phyloP scores from a whole-genome alignment of 2,113 vertebrate species.

The Nettapus auritus region DNA sequence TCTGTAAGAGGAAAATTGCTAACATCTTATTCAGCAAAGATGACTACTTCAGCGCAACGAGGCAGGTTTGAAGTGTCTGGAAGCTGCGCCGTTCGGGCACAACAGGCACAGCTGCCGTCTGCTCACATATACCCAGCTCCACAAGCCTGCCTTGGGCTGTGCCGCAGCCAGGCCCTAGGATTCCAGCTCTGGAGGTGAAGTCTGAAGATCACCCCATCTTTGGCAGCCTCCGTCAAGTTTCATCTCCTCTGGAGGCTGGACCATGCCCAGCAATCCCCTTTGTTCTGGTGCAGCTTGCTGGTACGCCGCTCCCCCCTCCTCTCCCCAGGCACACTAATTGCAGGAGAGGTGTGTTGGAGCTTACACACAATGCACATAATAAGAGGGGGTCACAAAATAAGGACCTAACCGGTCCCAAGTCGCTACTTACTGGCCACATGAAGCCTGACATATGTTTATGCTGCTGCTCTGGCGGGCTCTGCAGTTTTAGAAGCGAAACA shows the following conservation, averaged over 20 bases:
- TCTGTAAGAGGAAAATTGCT: neutral
- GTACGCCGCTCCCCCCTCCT: neutral
- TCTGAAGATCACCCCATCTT: neutral
- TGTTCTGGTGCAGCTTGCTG: rapidly evolving
- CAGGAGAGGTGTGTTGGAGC: neutral
- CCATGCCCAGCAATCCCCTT: neutral
- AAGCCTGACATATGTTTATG: neutral
- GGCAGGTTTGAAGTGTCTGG: neutral
- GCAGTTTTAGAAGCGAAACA: neutral
- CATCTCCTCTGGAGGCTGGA: neutral
- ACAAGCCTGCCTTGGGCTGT: neutral
- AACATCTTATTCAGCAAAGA: neutral
- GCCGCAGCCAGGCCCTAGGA: neutral
- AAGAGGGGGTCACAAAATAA: neutral
- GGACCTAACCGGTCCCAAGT: neutral
- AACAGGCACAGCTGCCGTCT: neutral
- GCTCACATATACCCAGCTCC: neutral
- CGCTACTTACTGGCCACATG: rapidly evolving
- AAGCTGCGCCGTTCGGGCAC: neutral
- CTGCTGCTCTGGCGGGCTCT: neutral
- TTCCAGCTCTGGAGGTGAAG: neutral
- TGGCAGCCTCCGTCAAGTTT: neutral
- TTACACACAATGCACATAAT: neutral
- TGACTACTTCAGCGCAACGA: neutral
- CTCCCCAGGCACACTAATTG: neutral